Base-by-base conservation (phyloP, 2,888 invertebrate species). In the Bembecia ichneumoniformis region DNA sequence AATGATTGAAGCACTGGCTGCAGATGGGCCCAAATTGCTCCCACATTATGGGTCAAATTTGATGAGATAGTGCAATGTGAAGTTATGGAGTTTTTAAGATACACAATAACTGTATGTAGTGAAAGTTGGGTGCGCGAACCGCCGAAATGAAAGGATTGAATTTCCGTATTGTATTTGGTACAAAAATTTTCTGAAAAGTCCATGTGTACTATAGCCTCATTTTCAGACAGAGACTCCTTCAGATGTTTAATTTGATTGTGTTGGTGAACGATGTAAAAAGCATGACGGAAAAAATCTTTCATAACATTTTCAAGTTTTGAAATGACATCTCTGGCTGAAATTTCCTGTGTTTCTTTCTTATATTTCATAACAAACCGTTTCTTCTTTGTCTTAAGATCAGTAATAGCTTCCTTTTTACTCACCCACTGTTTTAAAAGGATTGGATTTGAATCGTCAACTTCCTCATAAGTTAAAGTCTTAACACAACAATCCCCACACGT, bases 181-280 rank as follows among this genome's bases (percentile, higher is more conserved):
- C 49, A 52, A 58, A 63, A 75, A 50, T 77, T 77, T 59, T 76
- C 73, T 2, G 63, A 58, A 56, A 80, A 77, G 52, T 77, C 63
- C 56, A 61, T 58, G 49, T 60, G 58, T 15, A 63, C 51, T 3
- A 55, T 17, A 43, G 47, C 55, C 35, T 58, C 54, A 15, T 52
- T 48, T 47, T 58, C 58, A 20, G 54, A 47, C 9, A 60, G 49
- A 43, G 54, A 55, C 9, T 55, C 46, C 48, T 57, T 56, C 35
- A 50, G 15, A 48, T 47, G 11, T 34, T 50, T 51, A 13, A 54
- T 50, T 5, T 35, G 48, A 35, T 50, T 49, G 48, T 68, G 68
- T 34, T 63, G 59, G 47, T 57, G 51, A n/a, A 54, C 35, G 7
- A 55, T 57, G 52, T 52, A 48, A 10, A 17, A 17, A 35, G 1